Conservation (phyloP, 2,113 vertebrate genomes). For the Eulemur macaco region DNA sequence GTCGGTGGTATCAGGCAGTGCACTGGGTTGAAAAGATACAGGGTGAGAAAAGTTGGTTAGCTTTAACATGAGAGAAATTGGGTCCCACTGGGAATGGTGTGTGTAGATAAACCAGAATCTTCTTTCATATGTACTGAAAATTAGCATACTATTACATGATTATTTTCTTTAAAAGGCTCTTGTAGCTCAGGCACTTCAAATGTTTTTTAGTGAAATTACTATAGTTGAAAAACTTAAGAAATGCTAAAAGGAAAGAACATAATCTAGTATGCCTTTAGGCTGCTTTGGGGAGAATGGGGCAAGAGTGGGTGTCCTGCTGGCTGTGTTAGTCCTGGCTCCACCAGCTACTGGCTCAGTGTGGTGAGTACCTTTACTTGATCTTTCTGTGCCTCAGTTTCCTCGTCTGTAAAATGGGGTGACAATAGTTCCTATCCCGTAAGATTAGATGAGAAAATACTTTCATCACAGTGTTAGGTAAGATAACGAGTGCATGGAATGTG, state of each 20-base stretch:
- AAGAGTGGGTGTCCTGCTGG: background rate
- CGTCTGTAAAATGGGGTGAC: background rate
- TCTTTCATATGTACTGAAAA: background rate
- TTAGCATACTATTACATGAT: background rate
- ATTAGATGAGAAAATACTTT: background rate
- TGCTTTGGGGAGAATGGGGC: background rate
- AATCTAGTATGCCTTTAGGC: background rate
- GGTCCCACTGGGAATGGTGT: background rate
- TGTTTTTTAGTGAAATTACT: background rate
- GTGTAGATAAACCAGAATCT: background rate
- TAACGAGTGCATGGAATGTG: background rate
- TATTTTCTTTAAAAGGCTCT: background rate
- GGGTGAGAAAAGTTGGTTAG: background rate
- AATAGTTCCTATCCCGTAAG: fast-evolving
- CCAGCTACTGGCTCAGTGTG: background rate
- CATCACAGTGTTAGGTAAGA: background rate
- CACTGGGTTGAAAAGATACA: background rate
- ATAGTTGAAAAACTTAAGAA: background rate
- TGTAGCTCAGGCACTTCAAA: background rate
- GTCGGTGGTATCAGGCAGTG: background rate
- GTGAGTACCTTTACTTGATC: background rate
- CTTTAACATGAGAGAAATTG: background rate
- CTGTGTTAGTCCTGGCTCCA: background rate
- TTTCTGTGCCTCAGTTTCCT: background rate
- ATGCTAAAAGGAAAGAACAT: background rate